Evolutionary conservation across 2,797 vertebrate genomes (phyloP).

Genomic region (Gymnothorax javanicus): DNA sequence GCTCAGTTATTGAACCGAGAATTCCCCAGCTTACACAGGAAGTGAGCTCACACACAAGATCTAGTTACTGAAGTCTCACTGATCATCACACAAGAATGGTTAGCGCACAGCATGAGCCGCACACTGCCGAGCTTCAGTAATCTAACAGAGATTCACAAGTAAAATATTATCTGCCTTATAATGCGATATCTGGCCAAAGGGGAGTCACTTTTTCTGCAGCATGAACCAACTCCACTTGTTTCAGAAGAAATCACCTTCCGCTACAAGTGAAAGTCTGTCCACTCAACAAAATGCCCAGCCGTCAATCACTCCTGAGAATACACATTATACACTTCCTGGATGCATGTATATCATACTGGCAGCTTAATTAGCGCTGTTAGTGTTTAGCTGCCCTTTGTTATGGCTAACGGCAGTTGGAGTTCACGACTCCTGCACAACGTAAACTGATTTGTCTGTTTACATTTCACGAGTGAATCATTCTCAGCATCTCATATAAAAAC

Average conservation of each 20-base stretch:
- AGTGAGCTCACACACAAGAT: not conserved
- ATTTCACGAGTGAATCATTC: not conserved
- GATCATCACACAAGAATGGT: not conserved
- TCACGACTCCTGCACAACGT: not conserved
- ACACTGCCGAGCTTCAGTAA: not conserved
- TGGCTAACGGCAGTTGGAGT: no score
- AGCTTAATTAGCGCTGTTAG: not conserved
- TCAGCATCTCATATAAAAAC: not conserved
- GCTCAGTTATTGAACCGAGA: not conserved
- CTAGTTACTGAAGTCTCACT: not conserved
- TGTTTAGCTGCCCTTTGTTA: not conserved
- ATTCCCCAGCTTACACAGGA: not conserved
- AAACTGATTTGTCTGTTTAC: not conserved
- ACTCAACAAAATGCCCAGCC: not conserved
- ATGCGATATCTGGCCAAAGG: not conserved
- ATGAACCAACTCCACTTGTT: not conserved
- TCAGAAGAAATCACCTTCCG: not conserved
- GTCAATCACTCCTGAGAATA: not conserved
- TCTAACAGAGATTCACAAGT: not conserved
- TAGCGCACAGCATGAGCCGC: not conserved
- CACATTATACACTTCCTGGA: not conserved
- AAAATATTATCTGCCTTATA: not conserved
- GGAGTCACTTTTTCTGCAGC: not conserved
- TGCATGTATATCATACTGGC: not conserved
- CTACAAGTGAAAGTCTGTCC: not conserved